Evolutionary conservation across 1,140 invertebrate species (phyloP).

Genomic region (Drosophila punjabiensis): DNA sequence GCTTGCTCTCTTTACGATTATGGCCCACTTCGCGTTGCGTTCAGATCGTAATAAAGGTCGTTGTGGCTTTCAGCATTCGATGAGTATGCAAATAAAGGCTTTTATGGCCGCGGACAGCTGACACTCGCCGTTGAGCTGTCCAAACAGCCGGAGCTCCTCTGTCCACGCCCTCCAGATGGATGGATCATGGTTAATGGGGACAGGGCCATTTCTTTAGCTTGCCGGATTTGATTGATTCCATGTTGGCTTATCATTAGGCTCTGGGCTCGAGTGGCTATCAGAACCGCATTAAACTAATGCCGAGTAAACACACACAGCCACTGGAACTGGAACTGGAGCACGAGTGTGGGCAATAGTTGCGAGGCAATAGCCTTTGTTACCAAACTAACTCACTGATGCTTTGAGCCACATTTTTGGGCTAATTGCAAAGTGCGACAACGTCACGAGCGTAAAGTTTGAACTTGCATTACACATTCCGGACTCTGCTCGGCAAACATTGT

Average conservation of each 20-base stretch:
- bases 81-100: slow-evolving; percentile 71
- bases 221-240: slow-evolving; percentile 68
- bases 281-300: slow-evolving; percentile 15
- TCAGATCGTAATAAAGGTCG: slow-evolving; percentile 50
- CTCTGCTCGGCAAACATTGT: slow-evolving; percentile 15
- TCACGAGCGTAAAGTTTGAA: slow-evolving; percentile 18
- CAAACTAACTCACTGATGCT: not conserved
- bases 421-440: slow-evolving; percentile 19
- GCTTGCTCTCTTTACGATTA: slow-evolving; percentile 71
- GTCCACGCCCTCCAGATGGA: not conserved
- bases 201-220: slow-evolving; percentile 21
- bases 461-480: slow-evolving; percentile 25
- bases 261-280: slow-evolving; percentile 9
- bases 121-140: slow-evolving; percentile 47
- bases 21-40: slow-evolving; percentile 38
- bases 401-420: slow-evolving; percentile 12
- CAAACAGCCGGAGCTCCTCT: slow-evolving; percentile 18
- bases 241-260: slow-evolving; percentile 71
- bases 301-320: slow-evolving; percentile 21
- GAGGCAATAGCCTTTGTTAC: slow-evolving; percentile 3
- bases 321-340: not conserved
- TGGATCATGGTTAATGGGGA: slow-evolving; percentile 19
- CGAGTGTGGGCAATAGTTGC: not conserved
- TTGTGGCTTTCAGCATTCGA: slow-evolving; percentile 71
- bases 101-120: slow-evolving; percentile 63